A percentile compares a stretch with the other conserved stretches of the same genome.
These are phyloP conservation scores for Thomomys bottae DNA, from an alignment of 2,113 vertebrate species.

Conservation along the genomic window DNA sequence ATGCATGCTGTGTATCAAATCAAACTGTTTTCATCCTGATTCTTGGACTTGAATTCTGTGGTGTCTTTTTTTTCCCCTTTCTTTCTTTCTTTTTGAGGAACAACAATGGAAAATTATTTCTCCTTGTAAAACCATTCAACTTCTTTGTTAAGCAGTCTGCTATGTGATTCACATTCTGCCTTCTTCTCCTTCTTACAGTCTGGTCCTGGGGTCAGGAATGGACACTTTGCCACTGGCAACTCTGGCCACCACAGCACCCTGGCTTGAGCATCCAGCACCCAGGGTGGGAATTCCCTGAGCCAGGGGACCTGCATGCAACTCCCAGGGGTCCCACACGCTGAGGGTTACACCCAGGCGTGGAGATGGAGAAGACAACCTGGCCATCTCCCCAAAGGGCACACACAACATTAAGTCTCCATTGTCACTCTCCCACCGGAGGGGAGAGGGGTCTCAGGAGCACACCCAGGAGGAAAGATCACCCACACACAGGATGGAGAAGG, in stretches of 20 bases:
- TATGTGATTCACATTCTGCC: not conserved
- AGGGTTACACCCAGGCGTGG: conserved; percentile 1
- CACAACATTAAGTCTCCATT: not conserved
- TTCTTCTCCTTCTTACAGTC: not conserved
- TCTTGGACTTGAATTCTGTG: not conserved
- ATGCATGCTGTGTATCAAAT: not conserved
- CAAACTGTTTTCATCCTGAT: not conserved
- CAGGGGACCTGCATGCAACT: not conserved
- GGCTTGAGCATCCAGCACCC: not conserved
- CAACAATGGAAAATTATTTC: conserved; percentile 16
- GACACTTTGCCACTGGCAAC: not conserved
- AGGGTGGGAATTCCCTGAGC: not conserved
- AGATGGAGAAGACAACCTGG: not conserved
- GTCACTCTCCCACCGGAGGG: not conserved
- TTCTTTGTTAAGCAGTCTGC: conserved; percentile 67
- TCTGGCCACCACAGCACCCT: not conserved
- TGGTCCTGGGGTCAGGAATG: not conserved
- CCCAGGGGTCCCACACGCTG: not conserved
- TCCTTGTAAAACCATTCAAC: conserved; percentile 28
- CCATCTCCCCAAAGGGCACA: not conserved
- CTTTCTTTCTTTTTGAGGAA: not conserved
- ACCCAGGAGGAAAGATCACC: not conserved
- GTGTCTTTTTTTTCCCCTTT: not conserved
- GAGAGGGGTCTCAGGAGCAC: not conserved
- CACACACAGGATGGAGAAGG: rapidly evolving